Evolutionary conservation across 2,888 invertebrate genomes (phyloP).

Genomic region (Linyphia triangularis): DNA sequence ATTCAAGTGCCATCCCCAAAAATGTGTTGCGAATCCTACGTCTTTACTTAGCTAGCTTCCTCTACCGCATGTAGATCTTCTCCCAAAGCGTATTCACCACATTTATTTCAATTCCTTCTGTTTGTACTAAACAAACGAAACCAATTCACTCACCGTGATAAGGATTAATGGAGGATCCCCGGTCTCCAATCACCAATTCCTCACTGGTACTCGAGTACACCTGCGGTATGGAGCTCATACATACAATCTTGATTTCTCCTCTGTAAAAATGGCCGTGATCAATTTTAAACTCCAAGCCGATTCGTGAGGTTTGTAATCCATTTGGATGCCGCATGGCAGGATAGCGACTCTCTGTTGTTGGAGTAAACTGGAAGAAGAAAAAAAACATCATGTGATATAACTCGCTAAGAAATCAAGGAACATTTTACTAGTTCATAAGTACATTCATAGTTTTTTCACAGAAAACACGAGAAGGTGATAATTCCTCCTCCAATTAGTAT

Average conservation of each 20-base stretch:
- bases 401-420: no score
- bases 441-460: no score
- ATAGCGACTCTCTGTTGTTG: constrained; percentile 60
- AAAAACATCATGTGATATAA: no score
- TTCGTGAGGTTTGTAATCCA: constrained; percentile 65
- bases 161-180: constrained; percentile 68
- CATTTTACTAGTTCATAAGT: no score
- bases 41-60: neutral
- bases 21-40: no score
- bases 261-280: constrained; percentile 57
- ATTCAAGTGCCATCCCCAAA: no score
- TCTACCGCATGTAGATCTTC: constrained; percentile 30
- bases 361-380: constrained; percentile 25
- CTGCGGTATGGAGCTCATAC: constrained; percentile 74
- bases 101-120: constrained; percentile 56
- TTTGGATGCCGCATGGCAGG: constrained; percentile 58
- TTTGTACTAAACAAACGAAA: constrained; percentile 31
- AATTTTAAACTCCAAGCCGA: constrained; percentile 65
- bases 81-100: constrained; percentile 7
- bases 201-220: constrained; percentile 74
- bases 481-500: no score
- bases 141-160: constrained; percentile 71
- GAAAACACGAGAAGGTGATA: no score
- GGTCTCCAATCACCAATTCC: constrained; percentile 73
- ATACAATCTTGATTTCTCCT: constrained; percentile 68